A percentile compares a stretch with the other conserved stretches of the same genome.
These are phyloP conservation scores for Phthorimaea operculella DNA, from an alignment of 1,140 invertebrate species.

Conservation along the genomic window DNA sequence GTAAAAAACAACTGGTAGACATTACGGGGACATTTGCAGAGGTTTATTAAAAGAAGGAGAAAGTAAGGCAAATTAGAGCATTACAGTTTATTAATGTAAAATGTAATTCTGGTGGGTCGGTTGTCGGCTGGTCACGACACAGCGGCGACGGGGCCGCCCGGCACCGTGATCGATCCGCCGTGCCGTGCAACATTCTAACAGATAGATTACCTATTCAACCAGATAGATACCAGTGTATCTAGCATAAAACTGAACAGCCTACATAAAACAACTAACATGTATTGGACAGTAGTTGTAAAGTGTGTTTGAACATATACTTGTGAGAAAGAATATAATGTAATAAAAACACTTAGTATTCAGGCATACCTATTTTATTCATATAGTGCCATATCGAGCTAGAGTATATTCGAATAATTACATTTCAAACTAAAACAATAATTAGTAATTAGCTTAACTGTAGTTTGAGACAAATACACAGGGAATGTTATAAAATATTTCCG, in stretches of 20 bases:
- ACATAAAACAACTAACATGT: no score
- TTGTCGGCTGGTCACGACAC: slow-evolving; percentile 32
- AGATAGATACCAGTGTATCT: neutral
- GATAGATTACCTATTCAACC: neutral
- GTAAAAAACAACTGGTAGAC: slow-evolving; percentile 64
- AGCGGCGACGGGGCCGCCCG: slow-evolving; percentile 19
- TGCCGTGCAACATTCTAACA: neutral
- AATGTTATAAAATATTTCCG: no score
- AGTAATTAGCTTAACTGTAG: no score
- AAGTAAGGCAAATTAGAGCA: slow-evolving; percentile 63
- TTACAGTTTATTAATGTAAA: slow-evolving; percentile 65
- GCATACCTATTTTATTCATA: no score
- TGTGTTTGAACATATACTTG: no score
- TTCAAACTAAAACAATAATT: neutral
- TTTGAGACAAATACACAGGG: no score
- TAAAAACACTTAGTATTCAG: no score
- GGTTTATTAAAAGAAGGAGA: slow-evolving; percentile 61
- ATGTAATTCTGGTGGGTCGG: slow-evolving; percentile 59
- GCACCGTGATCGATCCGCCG: slow-evolving; percentile 22
- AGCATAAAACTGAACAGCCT: neutral
- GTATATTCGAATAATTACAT: neutral
- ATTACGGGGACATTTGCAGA: slow-evolving; percentile 49
- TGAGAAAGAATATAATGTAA: no score
- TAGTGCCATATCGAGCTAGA: neutral
- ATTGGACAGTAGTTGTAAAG: no score